Conservation (phyloP, 1,140 invertebrate genomes). For the Penaeus japonicus region DNA sequence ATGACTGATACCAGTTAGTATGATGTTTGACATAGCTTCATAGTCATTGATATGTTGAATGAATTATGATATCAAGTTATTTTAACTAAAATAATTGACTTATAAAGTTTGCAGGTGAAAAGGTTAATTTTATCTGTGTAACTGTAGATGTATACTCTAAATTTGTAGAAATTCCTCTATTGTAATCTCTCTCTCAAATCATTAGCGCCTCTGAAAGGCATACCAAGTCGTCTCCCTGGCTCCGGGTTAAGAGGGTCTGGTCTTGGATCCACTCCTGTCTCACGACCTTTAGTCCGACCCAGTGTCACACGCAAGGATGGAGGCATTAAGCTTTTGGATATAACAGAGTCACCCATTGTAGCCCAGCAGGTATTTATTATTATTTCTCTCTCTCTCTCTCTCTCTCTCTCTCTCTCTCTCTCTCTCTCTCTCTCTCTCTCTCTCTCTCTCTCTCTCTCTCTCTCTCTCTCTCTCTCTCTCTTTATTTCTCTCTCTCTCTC, state of each 20-base stretch:
- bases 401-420: no score
- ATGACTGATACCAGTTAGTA: conserved; percentile 92
- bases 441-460: no score
- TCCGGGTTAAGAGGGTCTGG: conserved; percentile 71
- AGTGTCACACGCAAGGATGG: conserved; percentile 79
- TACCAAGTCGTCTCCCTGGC: conserved; percentile 81
- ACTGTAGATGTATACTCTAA: no score
- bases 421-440: no score
- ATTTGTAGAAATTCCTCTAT: conserved; percentile 25
- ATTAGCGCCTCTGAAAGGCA: conserved; percentile 86
- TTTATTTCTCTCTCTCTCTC: no score
- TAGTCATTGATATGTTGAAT: no score
- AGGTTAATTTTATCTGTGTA: no score
- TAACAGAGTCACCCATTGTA: conserved; percentile 86
- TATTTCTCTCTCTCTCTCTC: neutral
- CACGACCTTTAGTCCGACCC: conserved; percentile 60
- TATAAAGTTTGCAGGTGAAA: no score
- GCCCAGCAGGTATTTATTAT: conserved; percentile 60
- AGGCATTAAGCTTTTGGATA: conserved; percentile 91
- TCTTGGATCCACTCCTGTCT: conserved; percentile 66
- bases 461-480: no score
- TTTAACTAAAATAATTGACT: no score
- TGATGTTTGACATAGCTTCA: conserved; percentile 20
- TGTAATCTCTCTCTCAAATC: neutral
- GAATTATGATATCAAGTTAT: no score